Percentiles rank a stretch among this genome's conserved stretches.
These are phyloP conservation scores for Cataglyphis cursor DNA, from an alignment of 2,888 invertebrate genomes.

Conservation along the genomic window DNA sequence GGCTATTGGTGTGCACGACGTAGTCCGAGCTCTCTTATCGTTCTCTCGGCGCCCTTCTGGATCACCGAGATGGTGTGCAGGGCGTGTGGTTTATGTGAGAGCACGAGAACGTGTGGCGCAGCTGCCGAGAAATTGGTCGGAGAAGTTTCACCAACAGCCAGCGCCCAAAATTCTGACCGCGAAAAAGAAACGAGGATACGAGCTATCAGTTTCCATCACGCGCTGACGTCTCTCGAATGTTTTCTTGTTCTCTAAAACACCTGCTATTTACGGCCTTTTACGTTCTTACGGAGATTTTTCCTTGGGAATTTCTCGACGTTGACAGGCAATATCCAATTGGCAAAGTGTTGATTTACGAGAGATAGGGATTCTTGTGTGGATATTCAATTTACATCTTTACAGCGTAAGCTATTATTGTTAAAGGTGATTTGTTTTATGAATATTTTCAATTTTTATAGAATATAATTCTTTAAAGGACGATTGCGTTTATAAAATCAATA, in stretches of 20 bases:
- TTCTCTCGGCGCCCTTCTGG: conserved; percentile 9
- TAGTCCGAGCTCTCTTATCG: conserved; percentile 33
- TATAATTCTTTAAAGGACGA: not conserved
- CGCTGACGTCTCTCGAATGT: conserved; percentile 7
- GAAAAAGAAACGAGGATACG: conserved; percentile 4
- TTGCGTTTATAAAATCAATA: not conserved
- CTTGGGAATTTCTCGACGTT: conserved; percentile 7
- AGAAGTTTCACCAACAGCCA: conserved; percentile 10
- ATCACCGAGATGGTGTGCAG: not conserved
- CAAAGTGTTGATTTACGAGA: conserved; percentile 5
- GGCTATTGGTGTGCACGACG: not conserved
- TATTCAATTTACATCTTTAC: conserved; percentile 25
- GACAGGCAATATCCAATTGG: not conserved
- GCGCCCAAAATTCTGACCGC: conserved; percentile 14
- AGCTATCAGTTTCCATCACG: not conserved
- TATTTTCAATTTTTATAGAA: not conserved
- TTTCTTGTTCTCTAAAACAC: not conserved
- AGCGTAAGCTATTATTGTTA: conserved; percentile 1
- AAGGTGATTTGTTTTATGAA: conserved; percentile 10
- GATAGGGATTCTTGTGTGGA: conserved; percentile 19
- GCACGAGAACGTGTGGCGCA: conserved; percentile 45
- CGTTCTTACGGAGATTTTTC: conserved; percentile 9
- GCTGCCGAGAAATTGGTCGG: conserved; percentile 21
- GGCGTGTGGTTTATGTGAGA: conserved; percentile 34
- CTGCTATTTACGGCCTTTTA: conserved; percentile 36